Evolutionary conservation across 2,888 invertebrate species (phyloP), one percentile per base, ranked within the genome.

Genomic region (Xylota sylvarum): DNA sequence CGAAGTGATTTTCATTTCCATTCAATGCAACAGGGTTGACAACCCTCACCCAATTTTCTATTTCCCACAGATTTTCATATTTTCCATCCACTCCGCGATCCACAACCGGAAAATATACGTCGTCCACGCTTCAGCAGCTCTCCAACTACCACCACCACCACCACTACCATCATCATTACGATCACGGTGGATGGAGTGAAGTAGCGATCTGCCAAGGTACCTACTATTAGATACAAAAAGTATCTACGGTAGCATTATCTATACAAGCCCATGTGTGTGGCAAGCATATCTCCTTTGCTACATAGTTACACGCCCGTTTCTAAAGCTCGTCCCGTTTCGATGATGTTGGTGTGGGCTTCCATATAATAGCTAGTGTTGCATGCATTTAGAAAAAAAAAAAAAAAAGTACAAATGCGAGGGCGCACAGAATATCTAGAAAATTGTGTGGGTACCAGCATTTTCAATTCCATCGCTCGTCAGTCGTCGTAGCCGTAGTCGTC

Each of bases 391-490:
- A 32, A 19, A 27, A n/a, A 62, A 48, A 60, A 35, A 48, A 48
- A 50, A 64, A 65, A 65, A 43, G n/a, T n/a, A n/a, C n/a, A 73
- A 62, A 73, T 73, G 86, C 81, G 86, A 86, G 82, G 86, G 86
- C 82, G 86, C 72, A 46, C 74, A 72, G 32, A 52, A 74, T 72
- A 69, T 84, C 73, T 76, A 56, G 72, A 72, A 78, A 82, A 86
- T 82, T 78, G 86, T 86, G 86, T 81, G 82, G 86, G 86, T 86
- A 86, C 86, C 86, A 86, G 86, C 82, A 86, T 82, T 82, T 77
- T 58, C 62, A 69, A 76, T 80, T 48, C 62, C 56, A 64, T 32
- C 40, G 56, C 10, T 67, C 19, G 35, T 35, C 65, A 14, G 72
- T 56, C 40, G 56, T 35, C 35, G 46, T 48, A 10, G 72, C 48